Evolutionary conservation across 2,797 vertebrate genomes (phyloP).

Genomic region (Chanos chanos): DNA sequence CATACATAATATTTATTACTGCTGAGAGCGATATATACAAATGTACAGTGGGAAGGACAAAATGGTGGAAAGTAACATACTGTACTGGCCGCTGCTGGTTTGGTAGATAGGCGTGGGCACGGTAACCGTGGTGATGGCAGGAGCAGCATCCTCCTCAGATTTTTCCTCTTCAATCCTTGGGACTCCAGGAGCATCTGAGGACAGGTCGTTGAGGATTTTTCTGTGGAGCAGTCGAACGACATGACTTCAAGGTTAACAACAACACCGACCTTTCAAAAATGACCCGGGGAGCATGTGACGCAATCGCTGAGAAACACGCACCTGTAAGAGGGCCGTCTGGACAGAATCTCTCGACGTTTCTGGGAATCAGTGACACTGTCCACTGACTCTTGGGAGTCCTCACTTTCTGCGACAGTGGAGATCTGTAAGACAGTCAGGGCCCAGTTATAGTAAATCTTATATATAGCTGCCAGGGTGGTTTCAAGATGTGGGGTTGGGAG

Average conservation of each 20-base stretch:
- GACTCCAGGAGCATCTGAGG: constrained; percentile 92
- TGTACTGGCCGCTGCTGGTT: constrained; percentile 98
- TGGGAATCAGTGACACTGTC: constrained; percentile 99
- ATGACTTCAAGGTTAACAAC: too few relatives aligned
- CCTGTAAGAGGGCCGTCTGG: constrained; percentile 96
- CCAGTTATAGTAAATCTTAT: too few relatives aligned
- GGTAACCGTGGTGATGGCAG: constrained; percentile 95
- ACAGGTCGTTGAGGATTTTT: constrained; percentile 98
- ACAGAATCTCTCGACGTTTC: constrained; percentile 97
- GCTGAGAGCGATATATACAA: too few relatives aligned
- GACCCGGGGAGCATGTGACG: too few relatives aligned
- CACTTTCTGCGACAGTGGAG: constrained; percentile 94
- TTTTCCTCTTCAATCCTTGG: constrained; percentile 98
- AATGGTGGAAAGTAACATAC: constrained; percentile 66
- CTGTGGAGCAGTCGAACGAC: constrained; percentile 69
- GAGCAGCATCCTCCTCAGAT: constrained; percentile 90
- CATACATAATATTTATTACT: too few relatives aligned
- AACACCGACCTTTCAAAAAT: too few relatives aligned
- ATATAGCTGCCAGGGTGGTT: neutral
- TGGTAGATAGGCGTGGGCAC: constrained; percentile 99
- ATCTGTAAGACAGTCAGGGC: constrained; percentile 71
- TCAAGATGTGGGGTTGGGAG: neutral
- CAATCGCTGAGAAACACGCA: constrained; percentile 42
- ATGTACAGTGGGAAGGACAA: too few relatives aligned
- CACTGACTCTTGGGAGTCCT: constrained; percentile 98